Evolutionary conservation across 2,888 invertebrate genomes (phyloP).

Genomic region (Microplitis manilae): DNA sequence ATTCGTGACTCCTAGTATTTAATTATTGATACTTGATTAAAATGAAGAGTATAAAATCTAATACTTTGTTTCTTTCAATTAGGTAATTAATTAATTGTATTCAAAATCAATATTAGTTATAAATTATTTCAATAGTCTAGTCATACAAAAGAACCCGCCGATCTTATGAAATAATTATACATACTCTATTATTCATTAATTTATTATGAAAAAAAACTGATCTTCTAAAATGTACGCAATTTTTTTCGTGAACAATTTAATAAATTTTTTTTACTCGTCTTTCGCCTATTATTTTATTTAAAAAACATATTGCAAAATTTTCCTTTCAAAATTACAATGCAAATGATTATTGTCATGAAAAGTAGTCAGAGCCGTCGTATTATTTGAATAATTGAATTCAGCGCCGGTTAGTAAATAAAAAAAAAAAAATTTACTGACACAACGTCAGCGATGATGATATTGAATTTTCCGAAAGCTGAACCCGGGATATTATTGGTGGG

Average conservation of each 20-base stretch:
- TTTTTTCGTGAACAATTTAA: background rate
- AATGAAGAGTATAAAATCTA: too few species aligned
- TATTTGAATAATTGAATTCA: background rate
- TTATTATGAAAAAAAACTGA: background rate
- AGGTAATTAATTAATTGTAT: background rate
- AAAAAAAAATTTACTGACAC: slow-evolving; percentile 16
- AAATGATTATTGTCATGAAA: background rate
- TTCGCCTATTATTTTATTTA: background rate
- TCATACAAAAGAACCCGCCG: background rate
- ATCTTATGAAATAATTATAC: background rate
- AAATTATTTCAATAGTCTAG: background rate
- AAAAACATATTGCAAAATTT: background rate
- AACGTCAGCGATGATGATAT: slow-evolving; percentile 44
- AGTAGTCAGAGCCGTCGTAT: background rate
- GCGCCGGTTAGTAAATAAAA: background rate
- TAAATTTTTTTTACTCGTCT: background rate
- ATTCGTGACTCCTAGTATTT: too few species aligned
- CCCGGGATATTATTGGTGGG: slow-evolving; percentile 47
- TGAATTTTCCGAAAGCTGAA: slow-evolving; percentile 56
- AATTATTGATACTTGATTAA: too few species aligned
- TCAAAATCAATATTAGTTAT: background rate
- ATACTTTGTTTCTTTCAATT: background rate
- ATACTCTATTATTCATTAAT: background rate
- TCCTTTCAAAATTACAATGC: background rate
- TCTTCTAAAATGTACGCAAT: background rate